A percentile compares a stretch with the other conserved stretches of the same genome.
Evolutionary conservation across 2,113 vertebrate species (phyloP).

Genomic region (Lontra canadensis): DNA sequence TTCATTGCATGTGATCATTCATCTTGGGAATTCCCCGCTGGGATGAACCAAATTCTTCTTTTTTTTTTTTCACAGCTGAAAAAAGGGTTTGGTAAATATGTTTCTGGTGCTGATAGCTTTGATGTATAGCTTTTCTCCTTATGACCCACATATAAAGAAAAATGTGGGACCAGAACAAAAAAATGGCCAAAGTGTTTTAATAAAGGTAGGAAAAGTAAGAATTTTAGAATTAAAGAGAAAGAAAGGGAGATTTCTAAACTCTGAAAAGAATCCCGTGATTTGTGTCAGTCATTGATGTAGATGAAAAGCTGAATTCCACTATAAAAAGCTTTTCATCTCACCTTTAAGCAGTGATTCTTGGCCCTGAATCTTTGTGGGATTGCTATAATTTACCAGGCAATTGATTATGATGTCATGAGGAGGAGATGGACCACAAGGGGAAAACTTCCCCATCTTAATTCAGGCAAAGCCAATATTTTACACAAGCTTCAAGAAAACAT

Average conservation of each 20-base stretch:
- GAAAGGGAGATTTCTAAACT: conserved; percentile 27
- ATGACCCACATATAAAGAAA: background rate
- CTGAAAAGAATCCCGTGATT: conserved; percentile 33
- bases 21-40: conserved; percentile 62
- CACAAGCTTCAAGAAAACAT: conserved; percentile 36
- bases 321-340: conserved; percentile 49
- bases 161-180: background rate
- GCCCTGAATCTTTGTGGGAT: conserved; percentile 54
- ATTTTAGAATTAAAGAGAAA: conserved; percentile 19
- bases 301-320: conserved; percentile 53
- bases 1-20: conserved; percentile 69
- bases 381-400: conserved; percentile 58
- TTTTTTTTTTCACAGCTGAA: conserved; percentile 15
- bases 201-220: background rate
- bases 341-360: conserved; percentile 47
- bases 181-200: conserved; percentile 5
- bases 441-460: conserved; percentile 58
- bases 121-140: conserved; percentile 38
- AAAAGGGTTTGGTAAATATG: conserved; percentile 42
- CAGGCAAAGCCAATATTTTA: conserved; percentile 48
- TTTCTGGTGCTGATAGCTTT: conserved; percentile 56
- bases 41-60: conserved; percentile 55
- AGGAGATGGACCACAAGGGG: conserved; percentile 47
- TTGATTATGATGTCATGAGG: conserved; percentile 58
- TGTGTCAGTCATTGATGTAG: conserved; percentile 37